Percentiles rank a stretch among this genome's conserved stretches.
Conservation (phyloP, 2,797 vertebrate species). For the Cryptoblepharus egeriae region DNA sequence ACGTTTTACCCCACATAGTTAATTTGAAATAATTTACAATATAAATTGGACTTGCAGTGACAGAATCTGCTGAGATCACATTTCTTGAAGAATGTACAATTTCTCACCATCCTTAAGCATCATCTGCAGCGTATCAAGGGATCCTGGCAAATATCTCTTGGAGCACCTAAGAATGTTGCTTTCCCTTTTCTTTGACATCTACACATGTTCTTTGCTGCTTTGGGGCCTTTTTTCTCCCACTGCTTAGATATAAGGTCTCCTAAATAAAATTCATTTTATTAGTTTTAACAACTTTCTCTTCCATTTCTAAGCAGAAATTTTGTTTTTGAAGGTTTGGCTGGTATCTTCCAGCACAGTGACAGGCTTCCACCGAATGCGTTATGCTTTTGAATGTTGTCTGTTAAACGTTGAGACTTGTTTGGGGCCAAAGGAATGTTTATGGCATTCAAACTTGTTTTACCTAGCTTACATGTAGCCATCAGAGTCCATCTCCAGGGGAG, state of each 20-base stretch:
- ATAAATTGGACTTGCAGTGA: too few species aligned
- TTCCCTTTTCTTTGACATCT: too few species aligned
- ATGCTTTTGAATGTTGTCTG: conserved; percentile 41
- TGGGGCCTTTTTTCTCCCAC: background rate
- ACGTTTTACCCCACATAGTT: background rate
- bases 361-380: background rate
- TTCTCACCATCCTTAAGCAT: too few species aligned
- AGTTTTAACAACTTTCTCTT: too few species aligned
- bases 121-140: background rate
- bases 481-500: conserved; percentile 65
- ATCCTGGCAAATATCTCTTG: background rate
- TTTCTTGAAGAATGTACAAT: too few species aligned
- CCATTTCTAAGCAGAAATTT: conserved; percentile 5
- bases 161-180: too few species aligned
- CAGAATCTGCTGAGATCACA: too few species aligned
- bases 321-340: conserved; percentile 28
- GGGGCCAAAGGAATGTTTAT: conserved; percentile 48
- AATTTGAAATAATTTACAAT: background rate
- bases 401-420: conserved; percentile 45
- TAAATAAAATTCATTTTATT: background rate
- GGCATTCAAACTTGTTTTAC: conserved; percentile 61
- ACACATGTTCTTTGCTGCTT: background rate
- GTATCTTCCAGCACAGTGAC: background rate
- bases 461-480: conserved; percentile 51
- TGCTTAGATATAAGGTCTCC: background rate